phyloP scores from a whole-genome alignment of 2,797 vertebrate species.

The Pantherophis vulpinus region DNA sequence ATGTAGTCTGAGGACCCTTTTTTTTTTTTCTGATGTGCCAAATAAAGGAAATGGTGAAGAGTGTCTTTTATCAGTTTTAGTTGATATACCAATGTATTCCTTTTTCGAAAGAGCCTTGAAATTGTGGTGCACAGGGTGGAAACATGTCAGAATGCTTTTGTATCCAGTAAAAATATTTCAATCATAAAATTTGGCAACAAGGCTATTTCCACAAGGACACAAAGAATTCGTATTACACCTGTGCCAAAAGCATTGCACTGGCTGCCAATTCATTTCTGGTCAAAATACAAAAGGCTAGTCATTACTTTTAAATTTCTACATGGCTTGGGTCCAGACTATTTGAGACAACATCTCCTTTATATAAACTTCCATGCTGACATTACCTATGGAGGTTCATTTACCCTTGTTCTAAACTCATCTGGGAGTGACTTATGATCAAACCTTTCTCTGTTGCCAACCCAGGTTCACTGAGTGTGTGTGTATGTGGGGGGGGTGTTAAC shows the following conservation, averaged over 20 bases:
- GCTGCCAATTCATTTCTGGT: neutral
- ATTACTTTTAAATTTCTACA: neutral
- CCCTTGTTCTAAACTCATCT: neutral
- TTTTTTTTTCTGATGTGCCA: neutral
- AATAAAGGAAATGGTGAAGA: neutral
- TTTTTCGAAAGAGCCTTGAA: neutral
- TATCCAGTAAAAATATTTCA: neutral
- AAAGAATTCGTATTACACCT: neutral
- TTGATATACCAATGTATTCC: neutral
- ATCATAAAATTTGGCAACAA: neutral
- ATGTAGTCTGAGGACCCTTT: neutral
- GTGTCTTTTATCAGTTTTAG: neutral
- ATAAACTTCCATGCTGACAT: neutral
- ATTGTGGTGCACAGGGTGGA: neutral
- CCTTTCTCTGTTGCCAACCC: neutral
- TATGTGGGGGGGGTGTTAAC: accelerated
- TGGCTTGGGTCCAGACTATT: neutral
- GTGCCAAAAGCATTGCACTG: neutral
- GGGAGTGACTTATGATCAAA: neutral
- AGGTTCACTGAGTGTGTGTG: neutral
- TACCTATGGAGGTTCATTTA: neutral
- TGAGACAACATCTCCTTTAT: neutral
- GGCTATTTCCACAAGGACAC: neutral
- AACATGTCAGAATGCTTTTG: neutral
- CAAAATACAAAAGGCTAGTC: neutral